These are phyloP conservation scores for Spizaetus ornatus DNA, from an alignment of 2,113 vertebrate genomes.

Conservation along the genomic window DNA sequence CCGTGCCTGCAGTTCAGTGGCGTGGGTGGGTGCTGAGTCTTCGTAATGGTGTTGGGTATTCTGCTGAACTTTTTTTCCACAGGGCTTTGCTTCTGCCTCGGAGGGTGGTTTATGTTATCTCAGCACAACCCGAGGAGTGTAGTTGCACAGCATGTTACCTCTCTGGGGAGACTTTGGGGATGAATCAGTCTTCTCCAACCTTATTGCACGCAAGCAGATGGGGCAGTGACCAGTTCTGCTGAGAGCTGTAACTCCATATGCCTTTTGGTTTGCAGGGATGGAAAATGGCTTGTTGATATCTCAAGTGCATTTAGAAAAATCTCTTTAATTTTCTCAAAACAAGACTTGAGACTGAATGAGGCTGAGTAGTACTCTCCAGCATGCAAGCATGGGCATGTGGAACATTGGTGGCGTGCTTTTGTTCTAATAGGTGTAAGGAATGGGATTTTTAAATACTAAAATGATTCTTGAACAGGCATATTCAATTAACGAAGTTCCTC, in stretches of 20 bases:
- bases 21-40: fast-evolving
- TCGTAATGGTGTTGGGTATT: background rate
- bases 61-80: background rate
- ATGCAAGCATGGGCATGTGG: background rate
- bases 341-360: background rate
- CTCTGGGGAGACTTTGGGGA: background rate
- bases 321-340: background rate
- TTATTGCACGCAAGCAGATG: background rate
- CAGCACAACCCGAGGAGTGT: background rate
- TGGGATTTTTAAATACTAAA: background rate
- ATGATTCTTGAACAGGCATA: background rate
- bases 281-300: background rate
- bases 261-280: background rate
- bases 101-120: background rate
- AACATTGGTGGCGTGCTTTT: background rate
- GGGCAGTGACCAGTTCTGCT: background rate
- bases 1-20: background rate
- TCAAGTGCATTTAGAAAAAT: background rate
- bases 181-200: background rate
- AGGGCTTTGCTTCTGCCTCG: background rate
- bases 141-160: background rate
- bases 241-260: background rate
- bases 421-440: background rate
- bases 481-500: background rate
- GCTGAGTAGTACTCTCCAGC: background rate